Percentiles rank a stretch among this genome's conserved stretches.
phyloP scores from a whole-genome alignment of 2,113 vertebrate genomes.

The Nymphicus hollandicus region DNA sequence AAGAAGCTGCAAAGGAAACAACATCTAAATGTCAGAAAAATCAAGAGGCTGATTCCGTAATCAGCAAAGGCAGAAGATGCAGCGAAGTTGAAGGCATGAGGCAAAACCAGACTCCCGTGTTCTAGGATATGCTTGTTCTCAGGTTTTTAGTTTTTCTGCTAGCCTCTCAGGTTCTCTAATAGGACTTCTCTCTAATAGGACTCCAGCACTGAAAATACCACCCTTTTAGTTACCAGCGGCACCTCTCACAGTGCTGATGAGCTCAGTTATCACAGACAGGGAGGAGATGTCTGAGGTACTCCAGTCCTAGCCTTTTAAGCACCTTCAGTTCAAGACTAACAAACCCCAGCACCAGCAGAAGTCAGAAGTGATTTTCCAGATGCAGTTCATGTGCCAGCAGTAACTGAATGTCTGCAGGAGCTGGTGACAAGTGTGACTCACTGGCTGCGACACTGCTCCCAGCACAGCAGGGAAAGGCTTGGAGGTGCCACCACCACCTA shows the following conservation, averaged over 20 bases:
- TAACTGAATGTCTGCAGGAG: neutral
- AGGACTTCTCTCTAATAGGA: neutral
- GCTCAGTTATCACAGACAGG: neutral
- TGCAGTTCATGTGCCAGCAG: neutral
- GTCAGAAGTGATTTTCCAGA: neutral
- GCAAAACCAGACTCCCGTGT: neutral
- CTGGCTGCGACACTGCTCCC: accelerated
- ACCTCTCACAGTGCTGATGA: accelerated
- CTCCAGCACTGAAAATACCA: neutral
- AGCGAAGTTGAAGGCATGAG: accelerated
- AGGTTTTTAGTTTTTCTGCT: neutral
- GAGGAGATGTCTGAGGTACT: neutral
- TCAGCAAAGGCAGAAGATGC: neutral
- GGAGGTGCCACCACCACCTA: accelerated
- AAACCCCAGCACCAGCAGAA: neutral
- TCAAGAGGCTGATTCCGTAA: neutral
- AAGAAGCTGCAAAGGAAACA: neutral
- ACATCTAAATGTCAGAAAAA: constrained; percentile 15
- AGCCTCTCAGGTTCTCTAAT: neutral
- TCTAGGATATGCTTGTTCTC: neutral
- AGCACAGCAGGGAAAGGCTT: accelerated
- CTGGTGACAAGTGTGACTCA: neutral
- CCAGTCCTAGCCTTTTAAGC: neutral
- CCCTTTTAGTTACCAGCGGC: neutral
- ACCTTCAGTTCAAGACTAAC: neutral